Evolutionary conservation across 1,140 invertebrate genomes (phyloP), one percentile per base, ranked within the genome.

Genomic region (Heliconius melpomene): DNA sequence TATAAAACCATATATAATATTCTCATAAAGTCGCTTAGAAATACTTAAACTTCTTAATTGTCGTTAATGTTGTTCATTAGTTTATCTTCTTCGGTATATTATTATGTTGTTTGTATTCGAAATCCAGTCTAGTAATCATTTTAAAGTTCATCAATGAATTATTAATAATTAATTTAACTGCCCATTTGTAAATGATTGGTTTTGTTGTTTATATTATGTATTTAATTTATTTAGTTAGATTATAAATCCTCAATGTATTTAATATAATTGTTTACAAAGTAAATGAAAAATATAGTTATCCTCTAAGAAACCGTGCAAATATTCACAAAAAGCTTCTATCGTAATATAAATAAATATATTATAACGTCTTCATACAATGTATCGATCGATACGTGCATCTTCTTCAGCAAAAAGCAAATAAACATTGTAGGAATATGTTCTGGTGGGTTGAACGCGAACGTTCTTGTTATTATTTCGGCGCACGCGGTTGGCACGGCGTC

Each of bases 401-500:
- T 75, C 66, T 75, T 72, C 38, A 7, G 26, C 36, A 50, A 70
- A 77, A 77, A 77, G 29, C 72, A 74, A 77, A 81, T 81, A 81
- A 74, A 81, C 79, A 81, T 75, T 54, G 74, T 29, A 8, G 74
- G n/a, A 46, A 66, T 66, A n/a, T 72, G 66, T 57, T 72, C 52
- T 70, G 74, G 50, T 52, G 70, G 79, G 29, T 29, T 78, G 77
- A 83, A 80, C 79, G 82, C 79, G 81, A 83, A 81, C 85, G 84
- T 82, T 84, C 79, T 75, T 74, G 81, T 88, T 87, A 86, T 86
- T 89, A 89, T 89, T 89, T 86, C 84, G 78, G 85, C 81, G 79
- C 80, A 76, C 81, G 83, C 79, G 80, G 83, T 90, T 92, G 91
- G 91, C 91, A 90, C 79, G 40, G 84, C 80, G 72, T 92, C 90